Conservation (phyloP, 1,140 invertebrate species). For the Brachionus angularis region DNA sequence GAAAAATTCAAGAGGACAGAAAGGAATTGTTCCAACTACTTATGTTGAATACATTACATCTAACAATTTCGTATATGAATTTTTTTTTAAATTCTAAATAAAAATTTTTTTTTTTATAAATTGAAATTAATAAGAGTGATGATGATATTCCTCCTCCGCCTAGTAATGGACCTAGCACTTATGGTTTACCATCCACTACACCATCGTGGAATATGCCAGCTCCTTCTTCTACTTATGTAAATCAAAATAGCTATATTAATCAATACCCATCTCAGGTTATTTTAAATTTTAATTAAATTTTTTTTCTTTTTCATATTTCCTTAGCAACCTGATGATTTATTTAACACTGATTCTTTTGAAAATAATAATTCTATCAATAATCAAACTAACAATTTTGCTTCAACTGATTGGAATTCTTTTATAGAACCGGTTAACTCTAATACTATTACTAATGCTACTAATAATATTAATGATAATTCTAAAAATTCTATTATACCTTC, state of each 20-base stretch:
- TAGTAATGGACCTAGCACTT: not conserved
- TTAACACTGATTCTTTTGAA: not conserved
- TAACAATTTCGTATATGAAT: not conserved
- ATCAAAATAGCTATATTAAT: conserved; percentile 35
- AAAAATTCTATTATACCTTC: too few species aligned
- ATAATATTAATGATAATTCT: not conserved
- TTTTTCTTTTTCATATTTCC: not conserved
- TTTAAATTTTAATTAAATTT: too few species aligned
- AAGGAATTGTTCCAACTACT: conserved; percentile 30
- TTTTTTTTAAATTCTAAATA: not conserved
- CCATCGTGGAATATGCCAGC: conserved; percentile 30
- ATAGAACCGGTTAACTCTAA: not conserved
- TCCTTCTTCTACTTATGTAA: conserved; percentile 26
- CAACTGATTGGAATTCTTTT: conserved; percentile 12
- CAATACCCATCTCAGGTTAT: conserved; percentile 29
- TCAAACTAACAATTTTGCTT: too few species aligned
- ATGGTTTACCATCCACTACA: not conserved
- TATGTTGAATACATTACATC: conserved; percentile 13
- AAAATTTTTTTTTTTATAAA: not conserved
- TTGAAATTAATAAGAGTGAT: too few species aligned
- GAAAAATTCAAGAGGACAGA: conserved; percentile 6
- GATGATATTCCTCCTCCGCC: conserved; percentile 41
- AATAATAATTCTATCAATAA: too few species aligned
- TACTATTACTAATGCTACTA: not conserved
- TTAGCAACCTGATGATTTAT: conserved; percentile 1